Base-by-base conservation (phyloP, 2,888 invertebrate species). In the Biston betularia region DNA sequence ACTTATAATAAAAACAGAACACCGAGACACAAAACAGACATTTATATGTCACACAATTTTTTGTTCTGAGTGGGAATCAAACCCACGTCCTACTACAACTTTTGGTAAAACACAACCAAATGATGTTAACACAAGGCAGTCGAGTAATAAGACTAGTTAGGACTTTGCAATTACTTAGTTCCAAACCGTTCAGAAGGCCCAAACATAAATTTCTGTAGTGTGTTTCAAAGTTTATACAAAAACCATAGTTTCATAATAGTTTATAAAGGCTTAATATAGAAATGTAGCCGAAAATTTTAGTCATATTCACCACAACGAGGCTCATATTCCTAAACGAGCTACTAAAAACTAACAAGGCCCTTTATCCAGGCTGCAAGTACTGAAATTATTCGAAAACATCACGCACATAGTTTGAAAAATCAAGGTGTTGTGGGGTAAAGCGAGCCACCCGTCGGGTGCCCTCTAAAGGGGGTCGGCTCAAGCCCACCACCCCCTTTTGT, bases 381-480 rank as follows among this genome's bases (percentile, higher is more conserved):
- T 49, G 59, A 64, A 72, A 69, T 69, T 71, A 72, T 71, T 70
- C 68, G 68, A 68, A 72, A 74, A 65, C 72, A 78, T 79, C 78
- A 82, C 79, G 79, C 73, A 77, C 82, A 84, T 83, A 83, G 70
- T 73, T 83, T 83, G 79, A 86, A 87, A 88, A 90, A 90, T 90
- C 89, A 91, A 88, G 88, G 90, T 88, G 85, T 84, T 14, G 79
- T 75, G 76, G 79, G 75, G 79, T 75, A 73, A 76, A 76, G 75
- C 72, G 75, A 75, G 77, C 70, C 54, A 69, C 68, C 77, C 70
- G 72, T 79, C 69, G 72, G 64, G 54, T 33, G 11, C 52, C 40
- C 48, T 15, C 6, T 7, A 57, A 66, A 24, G 24, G 70, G 57
- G 60, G 65, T 62, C 61, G 69, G 71, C 71, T 64, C 69, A 70